These are phyloP conservation scores for Eupithecia insigniata DNA, from an alignment of 2,888 invertebrate species.

Conservation along the genomic window DNA sequence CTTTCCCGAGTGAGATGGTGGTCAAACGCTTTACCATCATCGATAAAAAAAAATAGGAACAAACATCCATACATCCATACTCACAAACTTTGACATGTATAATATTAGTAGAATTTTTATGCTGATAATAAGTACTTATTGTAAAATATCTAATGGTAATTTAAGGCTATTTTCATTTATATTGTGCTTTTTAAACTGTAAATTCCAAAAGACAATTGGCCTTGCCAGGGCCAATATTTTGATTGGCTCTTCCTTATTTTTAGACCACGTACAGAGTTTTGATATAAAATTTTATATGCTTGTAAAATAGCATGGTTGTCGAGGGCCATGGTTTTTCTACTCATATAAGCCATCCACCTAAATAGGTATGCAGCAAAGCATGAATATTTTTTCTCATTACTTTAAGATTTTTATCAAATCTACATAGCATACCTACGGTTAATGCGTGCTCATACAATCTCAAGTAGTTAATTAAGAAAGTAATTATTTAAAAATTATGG, in stretches of 20 bases:
- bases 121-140: neutral
- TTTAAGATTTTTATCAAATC: neutral
- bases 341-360: neutral
- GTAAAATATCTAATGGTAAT: neutral
- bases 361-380: neutral
- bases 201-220: neutral
- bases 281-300: neutral
- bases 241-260: neutral
- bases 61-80: too few relatives aligned
- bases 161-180: neutral
- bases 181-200: neutral
- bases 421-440: neutral
- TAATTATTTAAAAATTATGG: neutral
- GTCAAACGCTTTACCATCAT: too few relatives aligned
- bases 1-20: too few relatives aligned
- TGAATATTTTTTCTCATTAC: neutral
- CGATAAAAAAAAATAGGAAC: too few relatives aligned
- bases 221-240: neutral
- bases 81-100: too few relatives aligned
- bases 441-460: neutral
- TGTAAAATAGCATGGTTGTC: neutral
- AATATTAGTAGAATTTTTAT: too few relatives aligned
- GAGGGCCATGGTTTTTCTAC: neutral
- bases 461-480: conserved; percentile 1
- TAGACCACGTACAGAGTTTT: neutral